Conservation (phyloP, 2,888 invertebrate species). For the Drosophila quinaria region DNA sequence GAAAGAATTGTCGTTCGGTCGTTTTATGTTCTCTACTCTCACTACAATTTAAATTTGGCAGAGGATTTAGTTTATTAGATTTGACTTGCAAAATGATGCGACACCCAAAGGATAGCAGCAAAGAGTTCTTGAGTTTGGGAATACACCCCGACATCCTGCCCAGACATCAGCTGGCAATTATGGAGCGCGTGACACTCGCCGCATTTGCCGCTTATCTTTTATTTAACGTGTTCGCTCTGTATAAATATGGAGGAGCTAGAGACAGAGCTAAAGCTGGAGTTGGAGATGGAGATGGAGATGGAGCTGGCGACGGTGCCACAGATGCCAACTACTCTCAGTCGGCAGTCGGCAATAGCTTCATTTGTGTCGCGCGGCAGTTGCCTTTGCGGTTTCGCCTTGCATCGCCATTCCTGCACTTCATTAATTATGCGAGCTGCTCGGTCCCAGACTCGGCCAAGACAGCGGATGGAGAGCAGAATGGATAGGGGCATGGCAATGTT, state of each 20-base stretch:
- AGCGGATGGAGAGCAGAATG: conserved; percentile 61
- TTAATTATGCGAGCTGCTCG: conserved; percentile 74
- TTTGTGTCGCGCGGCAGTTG: conserved; percentile 62
- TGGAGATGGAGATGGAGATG: conserved; percentile 18
- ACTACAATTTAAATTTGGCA: conserved; percentile 10
- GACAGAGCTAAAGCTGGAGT: conserved; percentile 21
- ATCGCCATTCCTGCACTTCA: conserved; percentile 73
- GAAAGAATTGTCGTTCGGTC: not conserved
- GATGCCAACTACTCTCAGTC: conserved; percentile 29
- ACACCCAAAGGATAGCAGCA: conserved; percentile 31
- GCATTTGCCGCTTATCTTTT: conserved; percentile 73
- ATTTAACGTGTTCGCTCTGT: conserved; percentile 79
- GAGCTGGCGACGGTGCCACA: conserved; percentile 30
- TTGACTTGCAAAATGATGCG: conserved; percentile 62
- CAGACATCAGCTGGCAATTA: conserved; percentile 48
- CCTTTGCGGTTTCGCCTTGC: conserved; percentile 29
- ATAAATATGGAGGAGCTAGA: conserved; percentile 72
- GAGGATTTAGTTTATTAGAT: conserved; percentile 68
- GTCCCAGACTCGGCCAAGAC: not conserved
- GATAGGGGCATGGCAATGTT: conserved; percentile 48
- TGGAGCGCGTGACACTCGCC: conserved; percentile 73
- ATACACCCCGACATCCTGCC: not conserved
- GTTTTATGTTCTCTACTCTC: conserved; percentile 10
- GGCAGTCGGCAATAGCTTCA: conserved; percentile 79
- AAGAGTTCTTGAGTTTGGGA: conserved; percentile 4